Evolutionary conservation across 2,888 invertebrate species (phyloP), one percentile per base, ranked within the genome.

Genomic region (Tachina grossa): DNA sequence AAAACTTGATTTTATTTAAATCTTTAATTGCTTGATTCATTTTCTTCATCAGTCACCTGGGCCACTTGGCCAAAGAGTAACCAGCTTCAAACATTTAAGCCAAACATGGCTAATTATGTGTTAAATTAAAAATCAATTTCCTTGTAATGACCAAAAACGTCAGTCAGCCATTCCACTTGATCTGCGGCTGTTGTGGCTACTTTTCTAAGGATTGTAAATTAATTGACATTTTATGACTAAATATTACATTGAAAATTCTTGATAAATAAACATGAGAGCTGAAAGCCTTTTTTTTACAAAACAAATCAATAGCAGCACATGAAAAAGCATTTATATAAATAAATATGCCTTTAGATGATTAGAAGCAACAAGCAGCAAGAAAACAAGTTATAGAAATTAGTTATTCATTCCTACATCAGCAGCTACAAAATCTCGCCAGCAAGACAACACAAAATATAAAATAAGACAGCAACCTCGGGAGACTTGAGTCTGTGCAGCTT

Each of bases 71-170:
- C 16, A 45, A 39, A 68, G 49, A n/a, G 19, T 8, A 57, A 75
- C 69, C 53, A 53, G 63, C 72, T 71, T 65, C 22, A 71, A 41
- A 6, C 49, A 65, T 59, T 66, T 53, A 31, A 81, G 16, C 84
- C 85, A 83, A 83, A 85, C 71, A 71, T 66, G 85, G 85, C 71
- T 85, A 85, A 85, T 85, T 85, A 83, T 83, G 85, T 85, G 85
- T 85, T 85, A 83, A 85, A 83, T 85, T 85, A 76, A 85, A 85
- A 85, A 83, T 76, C 85, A 79, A 85, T 85, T 85, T 85, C 79
- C 75, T 76, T 85, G 85, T 83, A 85, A 85, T 79, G 85, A 85
- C 79, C 83, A 85, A 83, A 79, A 85, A 65, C 75, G 78, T 61
- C 53, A 65, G 5, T 80, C 9, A 68, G 31, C 6, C 31, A 31